Conservation (phyloP, 2,113 vertebrate genomes). For the Rana temporaria region DNA sequence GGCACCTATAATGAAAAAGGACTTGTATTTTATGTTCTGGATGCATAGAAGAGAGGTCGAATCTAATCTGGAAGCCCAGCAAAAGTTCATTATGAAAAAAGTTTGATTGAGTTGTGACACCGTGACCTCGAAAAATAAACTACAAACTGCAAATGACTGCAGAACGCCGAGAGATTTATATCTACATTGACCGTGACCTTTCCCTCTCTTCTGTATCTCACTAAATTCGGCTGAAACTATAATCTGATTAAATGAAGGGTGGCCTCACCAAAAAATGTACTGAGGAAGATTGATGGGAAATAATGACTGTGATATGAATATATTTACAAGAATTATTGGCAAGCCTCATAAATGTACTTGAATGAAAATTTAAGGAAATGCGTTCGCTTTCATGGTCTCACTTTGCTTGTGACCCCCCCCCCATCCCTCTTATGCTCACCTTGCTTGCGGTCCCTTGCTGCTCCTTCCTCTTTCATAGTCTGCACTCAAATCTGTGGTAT, state of each 20-base stretch:
- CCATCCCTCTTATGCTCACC: no score
- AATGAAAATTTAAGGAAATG: no score
- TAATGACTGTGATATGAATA: not conserved
- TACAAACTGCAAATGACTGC: not conserved
- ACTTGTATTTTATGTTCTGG: slow-evolving; percentile 4
- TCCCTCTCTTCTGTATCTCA: not conserved
- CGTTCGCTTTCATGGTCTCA: no score
- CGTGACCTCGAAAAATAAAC: slow-evolving; percentile 6
- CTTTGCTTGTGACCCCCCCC: no score
- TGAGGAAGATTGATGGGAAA: not conserved
- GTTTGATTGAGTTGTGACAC: not conserved
- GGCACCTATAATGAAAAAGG: not conserved
- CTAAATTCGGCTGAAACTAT: slow-evolving; percentile 1
- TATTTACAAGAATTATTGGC: not conserved
- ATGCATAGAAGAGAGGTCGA: not conserved
- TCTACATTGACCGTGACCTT: slow-evolving; percentile 13
- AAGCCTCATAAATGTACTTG: not conserved
- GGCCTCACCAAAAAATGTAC: not conserved
- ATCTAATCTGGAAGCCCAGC: not conserved
- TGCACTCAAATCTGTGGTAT: no score
- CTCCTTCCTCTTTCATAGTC: no score
- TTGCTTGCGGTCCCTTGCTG: no score
- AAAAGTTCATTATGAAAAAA: slow-evolving; percentile 22
- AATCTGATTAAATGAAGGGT: not conserved
- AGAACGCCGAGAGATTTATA: not conserved